Percentiles rank a stretch among this genome's conserved stretches.
Conservation (phyloP, 2,888 invertebrate genomes). For the Tribolium freemani region DNA sequence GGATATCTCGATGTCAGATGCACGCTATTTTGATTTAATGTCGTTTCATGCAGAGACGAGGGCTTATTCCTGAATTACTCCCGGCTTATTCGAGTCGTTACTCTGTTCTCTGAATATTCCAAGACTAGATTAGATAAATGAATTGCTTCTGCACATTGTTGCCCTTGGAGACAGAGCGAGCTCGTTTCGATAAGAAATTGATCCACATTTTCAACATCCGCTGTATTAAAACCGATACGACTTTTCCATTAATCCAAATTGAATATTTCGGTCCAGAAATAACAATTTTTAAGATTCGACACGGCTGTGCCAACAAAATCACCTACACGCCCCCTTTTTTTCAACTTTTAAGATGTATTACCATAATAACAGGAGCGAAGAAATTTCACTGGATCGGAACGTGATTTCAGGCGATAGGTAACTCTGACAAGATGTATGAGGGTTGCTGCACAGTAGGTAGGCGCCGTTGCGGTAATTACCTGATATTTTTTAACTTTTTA, state of each 20-base stretch:
- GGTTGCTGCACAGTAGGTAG: neutral
- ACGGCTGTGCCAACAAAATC: neutral
- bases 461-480: neutral
- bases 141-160: slow-evolving; percentile 19
- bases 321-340: neutral
- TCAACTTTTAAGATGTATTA: neutral
- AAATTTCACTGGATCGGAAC: neutral
- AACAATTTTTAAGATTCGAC: neutral
- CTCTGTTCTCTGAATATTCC: slow-evolving; percentile 29
- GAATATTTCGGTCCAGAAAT: neutral
- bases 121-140: slow-evolving; percentile 17
- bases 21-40: slow-evolving; percentile 41
- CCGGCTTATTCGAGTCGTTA: slow-evolving; percentile 26
- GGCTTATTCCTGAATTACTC: slow-evolving; percentile 39
- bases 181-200: neutral
- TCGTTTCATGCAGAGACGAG: slow-evolving; percentile 27
- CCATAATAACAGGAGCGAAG: neutral
- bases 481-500: neutral
- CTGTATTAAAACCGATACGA: neutral
- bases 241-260: neutral
- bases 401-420: neutral
- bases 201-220: neutral
- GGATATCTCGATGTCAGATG: slow-evolving; percentile 40
- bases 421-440: neutral
- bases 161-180: neutral